phyloP scores from a whole-genome alignment of 2,113 vertebrate genomes.

The Dicerorhinus sumatrensis region DNA sequence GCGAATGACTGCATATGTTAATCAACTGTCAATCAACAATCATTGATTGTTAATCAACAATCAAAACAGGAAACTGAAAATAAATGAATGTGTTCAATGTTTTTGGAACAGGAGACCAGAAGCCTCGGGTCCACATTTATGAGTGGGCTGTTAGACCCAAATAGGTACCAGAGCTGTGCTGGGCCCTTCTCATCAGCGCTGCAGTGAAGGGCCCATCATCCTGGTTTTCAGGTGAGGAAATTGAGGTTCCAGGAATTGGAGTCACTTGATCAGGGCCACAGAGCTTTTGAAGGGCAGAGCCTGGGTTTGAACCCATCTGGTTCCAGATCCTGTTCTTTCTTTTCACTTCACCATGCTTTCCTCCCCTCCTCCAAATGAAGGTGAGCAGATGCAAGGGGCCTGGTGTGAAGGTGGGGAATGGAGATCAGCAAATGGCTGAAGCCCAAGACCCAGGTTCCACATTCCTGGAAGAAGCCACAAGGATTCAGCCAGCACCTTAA shows the following conservation, averaged over 20 bases:
- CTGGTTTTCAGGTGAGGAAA: background rate
- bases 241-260: background rate
- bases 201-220: background rate
- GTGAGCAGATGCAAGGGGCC: background rate
- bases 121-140: background rate
- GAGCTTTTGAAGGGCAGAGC: background rate
- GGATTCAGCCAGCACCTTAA: background rate
- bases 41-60: too few species aligned
- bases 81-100: background rate
- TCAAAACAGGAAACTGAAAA: background rate
- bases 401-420: background rate
- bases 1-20: background rate
- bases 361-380: background rate
- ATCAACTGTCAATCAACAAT: background rate
- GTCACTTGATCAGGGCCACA: background rate
- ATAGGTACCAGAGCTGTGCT: background rate
- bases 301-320: background rate
- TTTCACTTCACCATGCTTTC: background rate
- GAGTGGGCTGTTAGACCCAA: background rate
- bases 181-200: background rate
- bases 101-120: background rate
- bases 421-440: background rate
- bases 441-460: background rate
- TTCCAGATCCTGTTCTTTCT: background rate
- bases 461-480: background rate